Conservation (phyloP, 2,888 invertebrate species). For the Esperia sulphurella region DNA sequence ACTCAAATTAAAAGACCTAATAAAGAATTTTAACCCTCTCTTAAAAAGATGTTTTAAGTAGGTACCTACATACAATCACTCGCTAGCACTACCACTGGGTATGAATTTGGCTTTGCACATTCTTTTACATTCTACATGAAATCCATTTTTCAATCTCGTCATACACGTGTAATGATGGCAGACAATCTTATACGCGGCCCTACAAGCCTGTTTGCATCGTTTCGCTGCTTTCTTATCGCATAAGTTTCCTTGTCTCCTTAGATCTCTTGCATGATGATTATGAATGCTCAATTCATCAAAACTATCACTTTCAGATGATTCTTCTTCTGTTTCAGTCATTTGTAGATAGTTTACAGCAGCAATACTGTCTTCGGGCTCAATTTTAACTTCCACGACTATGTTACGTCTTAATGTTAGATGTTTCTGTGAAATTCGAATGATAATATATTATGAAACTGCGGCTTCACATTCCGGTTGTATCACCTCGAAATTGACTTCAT, state of each 20-base stretch:
- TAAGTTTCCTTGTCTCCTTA: not conserved
- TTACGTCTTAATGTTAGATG: not conserved
- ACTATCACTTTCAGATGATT: not conserved
- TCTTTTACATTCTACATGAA: not conserved
- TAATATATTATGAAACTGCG: not conserved
- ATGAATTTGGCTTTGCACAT: not conserved
- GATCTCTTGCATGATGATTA: not conserved
- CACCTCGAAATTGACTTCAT: too few species aligned
- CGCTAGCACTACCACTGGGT: not conserved
- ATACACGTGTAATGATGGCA: not conserved
- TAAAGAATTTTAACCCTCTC: too few species aligned
- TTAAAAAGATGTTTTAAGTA: too few species aligned
- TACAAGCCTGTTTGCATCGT: not conserved
- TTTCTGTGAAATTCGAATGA: not conserved
- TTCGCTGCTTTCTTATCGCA: not conserved
- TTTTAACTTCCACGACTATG: not conserved
- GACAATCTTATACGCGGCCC: not conserved
- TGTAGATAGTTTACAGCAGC: not conserved
- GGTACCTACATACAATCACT: not conserved
- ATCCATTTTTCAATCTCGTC: not conserved
- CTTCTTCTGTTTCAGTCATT: not conserved
- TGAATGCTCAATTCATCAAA: not conserved
- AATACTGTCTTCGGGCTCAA: not conserved
- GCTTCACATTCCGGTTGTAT: too few species aligned
- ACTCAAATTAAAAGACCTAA: too few species aligned